These are phyloP conservation scores for Todiramphus chloris DNA, from an alignment of 2,113 vertebrate genomes.

Conservation along the genomic window DNA sequence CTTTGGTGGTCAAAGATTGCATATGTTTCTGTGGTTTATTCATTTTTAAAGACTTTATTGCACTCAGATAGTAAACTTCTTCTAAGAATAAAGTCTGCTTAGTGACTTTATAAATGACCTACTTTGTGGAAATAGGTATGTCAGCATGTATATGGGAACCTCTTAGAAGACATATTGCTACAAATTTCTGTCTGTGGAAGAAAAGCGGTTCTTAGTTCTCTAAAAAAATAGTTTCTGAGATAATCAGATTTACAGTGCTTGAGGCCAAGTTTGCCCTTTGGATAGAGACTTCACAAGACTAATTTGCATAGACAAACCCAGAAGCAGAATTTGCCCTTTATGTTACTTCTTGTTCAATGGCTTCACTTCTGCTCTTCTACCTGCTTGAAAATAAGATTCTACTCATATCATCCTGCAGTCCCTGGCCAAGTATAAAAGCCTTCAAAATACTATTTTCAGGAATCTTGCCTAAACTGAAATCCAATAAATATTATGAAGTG, in stretches of 20 bases:
- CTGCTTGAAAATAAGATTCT: not conserved
- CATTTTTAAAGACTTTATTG: not conserved
- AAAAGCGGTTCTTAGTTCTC: not conserved
- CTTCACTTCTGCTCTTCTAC: not conserved
- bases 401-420: not conserved
- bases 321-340: not conserved
- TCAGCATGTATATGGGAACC: not conserved
- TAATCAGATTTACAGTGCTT: not conserved
- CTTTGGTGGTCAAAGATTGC: not conserved
- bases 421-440: not conserved
- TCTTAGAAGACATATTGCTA: not conserved
- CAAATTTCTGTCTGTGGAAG: not conserved
- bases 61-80: not conserved
- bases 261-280: not conserved
- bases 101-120: not conserved
- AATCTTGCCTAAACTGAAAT: not conserved
- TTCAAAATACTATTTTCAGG: not conserved
- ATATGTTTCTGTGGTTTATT: constrained; percentile 3
- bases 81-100: not conserved
- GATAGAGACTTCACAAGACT: not conserved
- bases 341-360: not conserved
- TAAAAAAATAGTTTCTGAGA: not conserved
- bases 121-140: not conserved
- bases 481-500: not conserved
- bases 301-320: not conserved